Conservation (phyloP, 1,140 invertebrate genomes). For the Anadara kagoshimensis region DNA sequence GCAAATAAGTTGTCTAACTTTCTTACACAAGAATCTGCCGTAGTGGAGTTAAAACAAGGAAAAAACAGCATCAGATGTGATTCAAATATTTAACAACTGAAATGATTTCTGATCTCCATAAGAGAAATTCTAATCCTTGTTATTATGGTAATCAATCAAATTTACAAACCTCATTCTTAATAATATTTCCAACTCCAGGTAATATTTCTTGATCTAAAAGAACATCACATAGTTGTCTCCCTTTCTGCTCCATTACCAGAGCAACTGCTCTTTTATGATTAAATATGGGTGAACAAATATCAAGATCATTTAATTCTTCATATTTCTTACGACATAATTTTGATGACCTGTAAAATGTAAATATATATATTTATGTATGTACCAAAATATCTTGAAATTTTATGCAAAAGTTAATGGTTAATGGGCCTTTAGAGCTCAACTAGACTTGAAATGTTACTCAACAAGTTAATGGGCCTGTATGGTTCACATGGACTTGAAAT, state of each 20-base stretch:
- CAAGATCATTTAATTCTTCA: constrained; percentile 49
- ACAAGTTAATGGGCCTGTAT: neutral
- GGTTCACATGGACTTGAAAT: too few relatives aligned
- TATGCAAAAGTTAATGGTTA: neutral
- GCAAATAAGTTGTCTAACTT: too few relatives aligned
- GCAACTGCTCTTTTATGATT: constrained; percentile 50
- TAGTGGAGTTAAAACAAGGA: too few relatives aligned
- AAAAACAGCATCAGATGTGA: too few relatives aligned
- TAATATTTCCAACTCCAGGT: constrained; percentile 71
- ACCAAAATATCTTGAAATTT: neutral
- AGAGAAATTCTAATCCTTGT: too few relatives aligned
- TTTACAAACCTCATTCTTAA: constrained; percentile 62
- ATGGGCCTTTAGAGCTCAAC: neutral
- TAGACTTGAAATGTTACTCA: neutral
- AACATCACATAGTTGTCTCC: constrained; percentile 64
- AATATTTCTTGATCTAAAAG: constrained; percentile 66
- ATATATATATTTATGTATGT: constrained; percentile 26
- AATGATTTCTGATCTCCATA: too few relatives aligned
- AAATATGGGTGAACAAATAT: constrained; percentile 61
- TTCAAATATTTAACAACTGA: too few relatives aligned
- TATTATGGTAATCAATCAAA: too few relatives aligned
- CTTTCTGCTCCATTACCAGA: constrained; percentile 46
- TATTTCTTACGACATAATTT: constrained; percentile 42
- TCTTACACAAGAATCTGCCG: too few relatives aligned
- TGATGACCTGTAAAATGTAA: constrained; percentile 33